phyloP scores from a whole-genome alignment of 2,797 vertebrate genomes.

The Taeniopygia guttata region DNA sequence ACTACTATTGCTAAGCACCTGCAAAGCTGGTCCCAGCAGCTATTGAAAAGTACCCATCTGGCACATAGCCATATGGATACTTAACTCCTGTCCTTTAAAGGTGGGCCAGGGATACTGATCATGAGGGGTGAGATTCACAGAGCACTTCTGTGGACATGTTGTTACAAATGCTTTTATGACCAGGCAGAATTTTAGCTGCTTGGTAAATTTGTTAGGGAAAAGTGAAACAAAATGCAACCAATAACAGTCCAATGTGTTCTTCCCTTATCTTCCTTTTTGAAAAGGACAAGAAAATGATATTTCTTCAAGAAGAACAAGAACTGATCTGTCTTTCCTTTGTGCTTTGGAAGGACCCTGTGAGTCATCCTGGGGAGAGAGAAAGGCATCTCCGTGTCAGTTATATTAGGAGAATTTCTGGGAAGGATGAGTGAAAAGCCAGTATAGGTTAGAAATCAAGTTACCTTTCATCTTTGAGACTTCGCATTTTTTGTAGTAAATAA shows the following conservation, averaged over 20 bases:
- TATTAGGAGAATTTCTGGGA: neutral
- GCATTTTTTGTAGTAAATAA: neutral
- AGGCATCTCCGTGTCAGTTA: neutral
- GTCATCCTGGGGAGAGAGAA: neutral
- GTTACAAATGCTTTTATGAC: neutral
- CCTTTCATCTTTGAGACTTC: neutral
- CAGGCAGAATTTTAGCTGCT: neutral
- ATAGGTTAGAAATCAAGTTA: neutral
- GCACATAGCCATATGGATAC: neutral
- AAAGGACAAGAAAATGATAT: neutral
- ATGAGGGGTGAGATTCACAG: neutral
- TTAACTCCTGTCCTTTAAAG: neutral
- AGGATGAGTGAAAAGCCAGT: neutral
- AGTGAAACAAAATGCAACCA: neutral
- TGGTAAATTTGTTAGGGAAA: neutral
- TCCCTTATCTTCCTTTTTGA: neutral
- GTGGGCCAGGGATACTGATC: neutral
- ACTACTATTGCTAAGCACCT: neutral
- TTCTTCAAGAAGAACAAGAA: constrained; percentile 12
- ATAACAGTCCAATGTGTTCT: neutral
- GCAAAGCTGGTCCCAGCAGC: neutral
- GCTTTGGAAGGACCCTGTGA: constrained; percentile 5
- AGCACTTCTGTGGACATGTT: neutral
- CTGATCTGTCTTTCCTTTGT: neutral
- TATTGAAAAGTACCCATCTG: neutral